These are phyloP conservation scores for Rhinolophus sinicus DNA, from an alignment of 2,113 vertebrate genomes.

Conservation along the genomic window DNA sequence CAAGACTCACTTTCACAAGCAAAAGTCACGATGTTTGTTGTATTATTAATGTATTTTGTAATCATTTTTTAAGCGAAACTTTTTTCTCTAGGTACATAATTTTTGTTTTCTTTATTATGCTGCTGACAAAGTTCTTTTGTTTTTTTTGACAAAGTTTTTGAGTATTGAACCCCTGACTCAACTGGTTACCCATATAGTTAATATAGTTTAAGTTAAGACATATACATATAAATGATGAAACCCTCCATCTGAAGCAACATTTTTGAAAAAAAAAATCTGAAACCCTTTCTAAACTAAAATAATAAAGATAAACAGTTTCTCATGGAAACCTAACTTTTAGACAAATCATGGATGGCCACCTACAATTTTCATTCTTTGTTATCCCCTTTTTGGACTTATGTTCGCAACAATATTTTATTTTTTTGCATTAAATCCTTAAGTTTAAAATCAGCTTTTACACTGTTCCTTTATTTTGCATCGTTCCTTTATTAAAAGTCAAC, in stretches of 20 bases:
- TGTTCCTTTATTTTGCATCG: neutral
- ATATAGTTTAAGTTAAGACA: neutral
- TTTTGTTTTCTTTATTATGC: neutral
- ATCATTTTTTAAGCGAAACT: neutral
- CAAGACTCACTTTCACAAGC: neutral
- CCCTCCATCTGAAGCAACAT: neutral
- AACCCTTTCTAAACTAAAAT: neutral
- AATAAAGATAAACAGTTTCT: neutral
- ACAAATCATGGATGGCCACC: neutral
- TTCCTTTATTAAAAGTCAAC: no score
- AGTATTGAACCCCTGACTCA: no score
- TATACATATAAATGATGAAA: neutral
- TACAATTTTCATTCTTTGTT: neutral
- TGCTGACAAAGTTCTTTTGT: neutral
- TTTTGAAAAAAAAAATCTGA: neutral
- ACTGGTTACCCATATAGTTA: neutral
- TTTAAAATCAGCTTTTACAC: neutral
- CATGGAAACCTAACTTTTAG: neutral
- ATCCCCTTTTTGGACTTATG: neutral
- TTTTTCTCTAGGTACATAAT: neutral
- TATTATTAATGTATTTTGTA: neutral
- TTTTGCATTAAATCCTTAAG: neutral
- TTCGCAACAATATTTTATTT: neutral
- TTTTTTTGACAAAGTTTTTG: neutral
- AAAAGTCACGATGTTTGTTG: neutral